phyloP scores from a whole-genome alignment of 2,797 vertebrate genomes.

The Brachymystax lenok region DNA sequence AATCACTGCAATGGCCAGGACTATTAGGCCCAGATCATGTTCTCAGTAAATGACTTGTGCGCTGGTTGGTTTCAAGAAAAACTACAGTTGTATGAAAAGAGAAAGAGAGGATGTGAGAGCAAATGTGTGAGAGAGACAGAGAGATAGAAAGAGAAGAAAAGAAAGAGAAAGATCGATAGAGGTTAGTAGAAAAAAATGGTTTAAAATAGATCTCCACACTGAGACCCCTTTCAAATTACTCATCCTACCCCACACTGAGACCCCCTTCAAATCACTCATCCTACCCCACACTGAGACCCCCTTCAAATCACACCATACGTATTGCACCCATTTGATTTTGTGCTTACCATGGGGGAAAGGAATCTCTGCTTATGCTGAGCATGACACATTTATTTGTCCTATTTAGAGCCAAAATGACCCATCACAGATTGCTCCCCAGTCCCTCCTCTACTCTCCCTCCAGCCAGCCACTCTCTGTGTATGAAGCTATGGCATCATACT shows the following conservation, averaged over 20 bases:
- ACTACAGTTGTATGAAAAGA: neutral
- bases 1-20: conserved; percentile 25
- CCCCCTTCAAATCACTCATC: conserved; percentile 38
- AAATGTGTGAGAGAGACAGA: conserved; percentile 12
- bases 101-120: conserved; percentile 3
- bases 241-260: conserved; percentile 19
- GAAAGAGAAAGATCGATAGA: conserved; percentile 29
- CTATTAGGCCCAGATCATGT: conserved; percentile 16
- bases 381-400: conserved; percentile 50
- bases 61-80: neutral
- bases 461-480: neutral
- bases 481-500: no score
- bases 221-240: neutral
- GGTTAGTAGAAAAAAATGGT: conserved; percentile 13
- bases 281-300: conserved; percentile 9
- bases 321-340: conserved; percentile 43
- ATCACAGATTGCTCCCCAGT: conserved; percentile 21
- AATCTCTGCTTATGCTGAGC: conserved; percentile 33
- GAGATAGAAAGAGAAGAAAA: conserved; percentile 14
- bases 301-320: conserved; percentile 43
- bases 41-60: conserved; percentile 17
- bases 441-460: neutral
- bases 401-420: conserved; percentile 46
- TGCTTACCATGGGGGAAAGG: conserved; percentile 35
- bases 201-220: conserved; percentile 55